phyloP scores from a whole-genome alignment of 2,113 vertebrate species.

The Pygoscelis adeliae region DNA sequence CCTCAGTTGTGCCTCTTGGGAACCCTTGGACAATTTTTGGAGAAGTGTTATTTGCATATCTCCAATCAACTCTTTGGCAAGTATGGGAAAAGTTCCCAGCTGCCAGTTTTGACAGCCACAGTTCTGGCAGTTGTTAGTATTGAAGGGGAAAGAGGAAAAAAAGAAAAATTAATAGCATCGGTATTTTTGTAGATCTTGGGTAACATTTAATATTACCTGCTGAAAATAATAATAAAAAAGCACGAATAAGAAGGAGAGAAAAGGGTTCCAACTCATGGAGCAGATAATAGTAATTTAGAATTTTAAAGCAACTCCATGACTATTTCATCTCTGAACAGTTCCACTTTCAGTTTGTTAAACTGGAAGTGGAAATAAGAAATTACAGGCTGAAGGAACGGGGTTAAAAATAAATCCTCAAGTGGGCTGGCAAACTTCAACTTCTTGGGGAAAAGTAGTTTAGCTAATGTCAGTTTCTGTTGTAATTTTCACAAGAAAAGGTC shows the following conservation, averaged over 20 bases:
- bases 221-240: constrained; percentile 40
- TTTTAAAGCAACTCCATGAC: constrained; percentile 28
- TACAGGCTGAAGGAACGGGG: constrained; percentile 29
- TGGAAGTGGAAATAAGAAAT: constrained; percentile 39
- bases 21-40: constrained; percentile 49
- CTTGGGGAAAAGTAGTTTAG: not conserved
- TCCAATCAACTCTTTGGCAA: constrained; percentile 60
- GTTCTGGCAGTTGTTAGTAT: constrained; percentile 54
- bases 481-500: not conserved
- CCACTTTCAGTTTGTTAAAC: not conserved
- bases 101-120: constrained; percentile 65
- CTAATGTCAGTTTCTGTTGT: not conserved
- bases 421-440: not conserved
- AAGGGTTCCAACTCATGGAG: not conserved
- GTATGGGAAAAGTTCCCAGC: constrained; percentile 34
- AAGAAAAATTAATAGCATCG: not conserved
- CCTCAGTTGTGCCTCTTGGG: constrained; percentile 39
- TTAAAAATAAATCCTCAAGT: constrained; percentile 36
- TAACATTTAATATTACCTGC: constrained; percentile 46
- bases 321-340: constrained; percentile 17
- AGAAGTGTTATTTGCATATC: constrained; percentile 59
- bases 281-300: constrained; percentile 38
- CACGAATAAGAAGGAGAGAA: not conserved
- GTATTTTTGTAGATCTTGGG: constrained; percentile 34
- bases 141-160: not conserved